Conservation (phyloP, 1,140 invertebrate species). For the Drosophila lowei region DNA sequence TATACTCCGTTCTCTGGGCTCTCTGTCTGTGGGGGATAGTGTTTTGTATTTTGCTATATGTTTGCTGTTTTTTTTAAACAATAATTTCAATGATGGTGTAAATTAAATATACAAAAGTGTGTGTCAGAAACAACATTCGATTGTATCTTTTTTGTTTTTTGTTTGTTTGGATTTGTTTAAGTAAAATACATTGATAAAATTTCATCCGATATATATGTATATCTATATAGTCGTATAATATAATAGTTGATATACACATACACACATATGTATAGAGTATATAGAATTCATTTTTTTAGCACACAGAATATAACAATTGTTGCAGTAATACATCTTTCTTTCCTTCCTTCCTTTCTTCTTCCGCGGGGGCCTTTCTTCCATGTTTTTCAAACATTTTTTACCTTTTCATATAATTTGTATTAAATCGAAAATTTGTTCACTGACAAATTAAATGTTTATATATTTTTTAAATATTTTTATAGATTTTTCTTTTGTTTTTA, state of each 20-base stretch:
- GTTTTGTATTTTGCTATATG: slow-evolving; percentile 1
- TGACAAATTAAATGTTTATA: slow-evolving; percentile 44
- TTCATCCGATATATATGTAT: slow-evolving; percentile 50
- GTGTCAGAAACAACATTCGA: slow-evolving; percentile 36
- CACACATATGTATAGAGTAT: slow-evolving; percentile 13
- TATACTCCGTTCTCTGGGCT: slow-evolving; percentile 7
- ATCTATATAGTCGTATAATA: slow-evolving; percentile 53
- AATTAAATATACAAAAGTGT: slow-evolving; percentile 75
- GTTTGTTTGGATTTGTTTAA: slow-evolving; percentile 36
- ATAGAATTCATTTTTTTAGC: slow-evolving; percentile 40
- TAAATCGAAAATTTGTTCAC: slow-evolving; percentile 44
- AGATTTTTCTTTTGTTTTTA: slow-evolving; percentile 31
- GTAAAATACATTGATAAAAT: slow-evolving; percentile 69
- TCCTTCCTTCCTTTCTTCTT: too few species aligned
- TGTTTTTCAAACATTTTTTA: slow-evolving; percentile 65
- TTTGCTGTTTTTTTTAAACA: slow-evolving; percentile 34
- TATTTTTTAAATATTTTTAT: slow-evolving; percentile 26
- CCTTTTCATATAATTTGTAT: slow-evolving; percentile 42
- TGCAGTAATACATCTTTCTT: slow-evolving; percentile 67
- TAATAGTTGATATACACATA: slow-evolving; percentile 54
- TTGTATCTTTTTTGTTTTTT: slow-evolving; percentile 18
- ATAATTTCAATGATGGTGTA: slow-evolving; percentile 76
- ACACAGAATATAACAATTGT: slow-evolving; percentile 78
- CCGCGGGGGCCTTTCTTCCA: slow-evolving; percentile 64
- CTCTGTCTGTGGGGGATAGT: slow-evolving; percentile 25